phyloP scores from a whole-genome alignment of 2,888 invertebrate species.

The Caradrina kadenii region DNA sequence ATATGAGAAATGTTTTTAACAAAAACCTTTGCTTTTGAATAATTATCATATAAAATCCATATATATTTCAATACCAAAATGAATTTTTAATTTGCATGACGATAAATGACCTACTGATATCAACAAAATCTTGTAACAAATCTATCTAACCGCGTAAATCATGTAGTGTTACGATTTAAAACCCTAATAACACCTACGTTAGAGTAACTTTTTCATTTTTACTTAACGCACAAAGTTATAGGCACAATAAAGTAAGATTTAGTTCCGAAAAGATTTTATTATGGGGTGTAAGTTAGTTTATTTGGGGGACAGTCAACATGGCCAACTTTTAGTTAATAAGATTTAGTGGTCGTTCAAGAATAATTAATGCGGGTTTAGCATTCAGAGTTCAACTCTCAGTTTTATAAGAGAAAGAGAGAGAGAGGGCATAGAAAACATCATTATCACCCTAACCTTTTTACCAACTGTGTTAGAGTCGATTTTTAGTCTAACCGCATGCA shows the following conservation, averaged over 20 bases:
- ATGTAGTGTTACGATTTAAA: conserved; percentile 21
- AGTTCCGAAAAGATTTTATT: conserved; percentile 64
- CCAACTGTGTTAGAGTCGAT: no score
- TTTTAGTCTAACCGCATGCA: no score
- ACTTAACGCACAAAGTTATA: conserved; percentile 74
- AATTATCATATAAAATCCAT: no score
- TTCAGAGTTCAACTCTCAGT: no score
- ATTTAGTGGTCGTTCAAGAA: conserved; percentile 4
- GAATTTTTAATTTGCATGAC: no score
- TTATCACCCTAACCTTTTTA: no score
- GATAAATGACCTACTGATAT: no score
- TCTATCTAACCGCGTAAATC: not conserved
- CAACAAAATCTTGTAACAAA: not conserved
- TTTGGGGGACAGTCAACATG: conserved; percentile 64
- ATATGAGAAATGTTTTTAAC: no score
- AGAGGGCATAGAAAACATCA: no score
- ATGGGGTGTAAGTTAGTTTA: conserved; percentile 63
- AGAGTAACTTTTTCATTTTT: conserved; percentile 68
- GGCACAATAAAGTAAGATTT: conserved; percentile 73
- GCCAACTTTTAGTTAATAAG: conserved; percentile 44
- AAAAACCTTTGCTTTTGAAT: no score
- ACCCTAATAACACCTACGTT: conserved; percentile 20
- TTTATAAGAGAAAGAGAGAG: no score
- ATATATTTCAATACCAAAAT: no score
- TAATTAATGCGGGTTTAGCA: not conserved